Evolutionary conservation across 2,888 invertebrate genomes (phyloP), one percentile per base, ranked within the genome.

Genomic region (Mesoligia furuncula): DNA sequence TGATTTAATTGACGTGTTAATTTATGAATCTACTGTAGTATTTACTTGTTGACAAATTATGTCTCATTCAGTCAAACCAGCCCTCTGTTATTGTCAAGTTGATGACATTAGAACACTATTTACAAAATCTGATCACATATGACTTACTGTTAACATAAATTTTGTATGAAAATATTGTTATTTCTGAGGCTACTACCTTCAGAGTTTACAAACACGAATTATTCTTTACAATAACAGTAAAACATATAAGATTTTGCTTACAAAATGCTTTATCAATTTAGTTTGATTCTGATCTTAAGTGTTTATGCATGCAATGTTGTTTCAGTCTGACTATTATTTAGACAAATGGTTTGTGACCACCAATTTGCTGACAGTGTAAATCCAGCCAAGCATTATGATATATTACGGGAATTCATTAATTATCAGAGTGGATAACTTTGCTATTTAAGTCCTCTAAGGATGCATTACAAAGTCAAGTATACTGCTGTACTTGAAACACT

Each of bases 1-100:
- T 90, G 83, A 88, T 85, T 87, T 86, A 86, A 73, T 88, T 90
- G 88, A 88, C 79, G 81, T 89, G 86, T 85, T 84, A 84, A 79
- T 85, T 87, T 85, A 86, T 70, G 75, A 64, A 71, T 66, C 42
- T 83, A 62, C 68, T 76, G 79, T 85, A 85, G 80, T 75, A 69
- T 79, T 80, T 82, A 79, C 70, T 79, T 85, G 77, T 79, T 81
- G 80, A 82, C 73, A 77, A 54, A 31, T 59, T 75, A 66, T 71
- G 66, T 85, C 67, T 75, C 76, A 39, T 61, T 81, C 65, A 68
- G 59, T 64, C 57, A 77, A 81, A 71, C 61, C 20, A 74, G 70
- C 68, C 77, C 69, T 79, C 20, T 83, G 65, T 69, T 75, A 86
- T 85, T 79, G 81, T 72, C 73, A 82, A 80, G 72, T 75, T 77